Percentiles rank a stretch among this genome's conserved stretches.
These are phyloP conservation scores for Nesospiza acunhae DNA, from an alignment of 2,113 vertebrate genomes.

Conservation along the genomic window DNA sequence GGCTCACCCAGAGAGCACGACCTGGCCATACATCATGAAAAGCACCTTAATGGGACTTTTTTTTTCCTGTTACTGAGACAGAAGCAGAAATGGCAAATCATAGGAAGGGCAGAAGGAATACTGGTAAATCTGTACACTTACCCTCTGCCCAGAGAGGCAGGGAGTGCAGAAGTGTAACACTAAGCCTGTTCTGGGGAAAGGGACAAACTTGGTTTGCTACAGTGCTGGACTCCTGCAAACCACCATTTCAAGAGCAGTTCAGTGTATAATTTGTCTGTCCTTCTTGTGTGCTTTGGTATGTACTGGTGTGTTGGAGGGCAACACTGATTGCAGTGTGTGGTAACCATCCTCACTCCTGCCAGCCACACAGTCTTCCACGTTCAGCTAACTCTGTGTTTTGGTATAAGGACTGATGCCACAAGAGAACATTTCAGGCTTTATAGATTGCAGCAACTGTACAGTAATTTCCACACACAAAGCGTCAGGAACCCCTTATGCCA, in stretches of 20 bases:
- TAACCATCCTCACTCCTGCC: neutral
- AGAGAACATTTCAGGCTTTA: neutral
- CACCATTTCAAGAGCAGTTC: neutral
- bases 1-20: neutral
- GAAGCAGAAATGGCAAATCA: neutral
- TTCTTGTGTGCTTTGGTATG: neutral
- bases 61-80: neutral
- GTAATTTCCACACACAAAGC: neutral
- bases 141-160: neutral
- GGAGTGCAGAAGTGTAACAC: neutral
- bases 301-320: neutral
- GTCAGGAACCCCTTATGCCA: neutral
- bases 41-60: neutral
- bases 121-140: neutral
- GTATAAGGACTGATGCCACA: neutral
- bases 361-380: accelerated
- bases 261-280: neutral
- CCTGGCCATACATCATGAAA: neutral
- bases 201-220: neutral
- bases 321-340: accelerated
- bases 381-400: neutral
- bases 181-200: neutral
- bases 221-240: neutral
- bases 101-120: neutral
- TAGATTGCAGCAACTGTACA: neutral